Evolutionary conservation across 2,888 invertebrate genomes (phyloP).

Genomic region (Crioceris asparagi): DNA sequence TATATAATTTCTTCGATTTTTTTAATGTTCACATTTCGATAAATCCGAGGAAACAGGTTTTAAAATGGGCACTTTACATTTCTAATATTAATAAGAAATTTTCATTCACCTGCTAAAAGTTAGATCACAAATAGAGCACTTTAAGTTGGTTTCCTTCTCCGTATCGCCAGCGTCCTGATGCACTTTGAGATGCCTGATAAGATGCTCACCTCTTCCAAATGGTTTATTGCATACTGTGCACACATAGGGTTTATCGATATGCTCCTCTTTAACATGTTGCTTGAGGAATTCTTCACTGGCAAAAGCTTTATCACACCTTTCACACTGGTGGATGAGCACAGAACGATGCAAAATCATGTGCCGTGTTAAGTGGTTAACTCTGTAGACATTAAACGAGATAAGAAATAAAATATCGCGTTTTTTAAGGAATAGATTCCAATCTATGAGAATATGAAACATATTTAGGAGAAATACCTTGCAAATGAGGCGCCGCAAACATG

Average conservation of each 20-base stretch:
- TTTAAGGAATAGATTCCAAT: too few relatives aligned
- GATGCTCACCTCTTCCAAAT: conserved; percentile 37
- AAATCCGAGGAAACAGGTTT: too few relatives aligned
- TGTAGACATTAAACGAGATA: conserved; percentile 1
- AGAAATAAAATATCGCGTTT: too few relatives aligned
- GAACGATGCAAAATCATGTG: conserved; percentile 38
- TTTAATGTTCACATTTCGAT: too few relatives aligned
- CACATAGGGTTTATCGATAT: conserved; percentile 36
- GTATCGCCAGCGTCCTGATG: conserved; percentile 28
- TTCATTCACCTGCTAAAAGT: conserved; percentile 31
- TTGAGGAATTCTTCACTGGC: conserved; percentile 32
- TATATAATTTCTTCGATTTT: too few relatives aligned
- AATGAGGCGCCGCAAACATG: conserved; percentile 36
- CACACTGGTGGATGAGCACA: conserved; percentile 35
- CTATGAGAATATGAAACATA: neutral
- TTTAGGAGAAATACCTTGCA: conserved; percentile 11
- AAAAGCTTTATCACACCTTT: conserved; percentile 36
- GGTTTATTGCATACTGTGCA: conserved; percentile 37
- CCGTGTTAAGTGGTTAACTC: conserved; percentile 36
- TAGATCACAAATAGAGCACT: conserved; percentile 37
- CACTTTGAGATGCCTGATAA: conserved; percentile 37
- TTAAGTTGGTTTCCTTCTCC: conserved; percentile 24
- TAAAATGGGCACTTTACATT: too few relatives aligned
- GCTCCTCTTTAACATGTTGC: conserved; percentile 36
- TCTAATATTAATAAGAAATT: too few relatives aligned